Evolutionary conservation across 2,113 vertebrate genomes (phyloP).

Genomic region (Oncorhynchus kisutch): DNA sequence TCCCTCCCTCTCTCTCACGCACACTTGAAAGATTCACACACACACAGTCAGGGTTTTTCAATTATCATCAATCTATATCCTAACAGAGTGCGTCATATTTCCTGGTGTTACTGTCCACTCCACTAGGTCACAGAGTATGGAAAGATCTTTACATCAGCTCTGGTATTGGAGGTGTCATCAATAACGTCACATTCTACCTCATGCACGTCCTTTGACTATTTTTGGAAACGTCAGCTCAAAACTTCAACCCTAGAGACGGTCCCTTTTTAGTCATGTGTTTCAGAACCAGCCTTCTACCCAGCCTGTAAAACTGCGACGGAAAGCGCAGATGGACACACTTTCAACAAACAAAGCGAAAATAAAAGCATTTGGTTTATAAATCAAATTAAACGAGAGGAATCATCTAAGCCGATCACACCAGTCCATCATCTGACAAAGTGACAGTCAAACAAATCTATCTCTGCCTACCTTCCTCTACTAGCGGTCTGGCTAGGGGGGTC

Average conservation of each 20-base stretch:
- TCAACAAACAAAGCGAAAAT: background rate
- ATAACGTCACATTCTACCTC: too few species aligned
- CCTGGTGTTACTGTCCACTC: background rate
- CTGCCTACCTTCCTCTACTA: conserved; percentile 1
- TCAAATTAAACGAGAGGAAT: conserved; percentile 21
- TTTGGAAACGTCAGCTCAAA: too few species aligned
- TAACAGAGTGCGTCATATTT: background rate
- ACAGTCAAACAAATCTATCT: conserved; percentile 38
- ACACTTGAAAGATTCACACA: background rate
- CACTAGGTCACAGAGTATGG: background rate
- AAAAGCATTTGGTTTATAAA: conserved; percentile 32
- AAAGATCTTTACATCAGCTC: background rate
- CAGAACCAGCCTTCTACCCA: background rate
- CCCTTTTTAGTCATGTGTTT: background rate
- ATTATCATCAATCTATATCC: background rate
- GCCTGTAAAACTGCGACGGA: background rate
- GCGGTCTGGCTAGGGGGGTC: conserved; percentile 14
- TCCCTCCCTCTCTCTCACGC: too few species aligned
- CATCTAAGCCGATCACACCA: background rate
- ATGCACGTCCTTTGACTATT: too few species aligned
- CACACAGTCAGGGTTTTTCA: background rate
- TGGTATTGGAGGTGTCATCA: too few species aligned
- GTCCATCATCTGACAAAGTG: conserved; percentile 44
- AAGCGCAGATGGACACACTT: background rate
- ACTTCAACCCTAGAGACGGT: background rate